Percentiles rank a stretch among this genome's conserved stretches.
These are phyloP conservation scores for Passer montanus DNA, from an alignment of 2,113 vertebrate genomes.

Conservation along the genomic window DNA sequence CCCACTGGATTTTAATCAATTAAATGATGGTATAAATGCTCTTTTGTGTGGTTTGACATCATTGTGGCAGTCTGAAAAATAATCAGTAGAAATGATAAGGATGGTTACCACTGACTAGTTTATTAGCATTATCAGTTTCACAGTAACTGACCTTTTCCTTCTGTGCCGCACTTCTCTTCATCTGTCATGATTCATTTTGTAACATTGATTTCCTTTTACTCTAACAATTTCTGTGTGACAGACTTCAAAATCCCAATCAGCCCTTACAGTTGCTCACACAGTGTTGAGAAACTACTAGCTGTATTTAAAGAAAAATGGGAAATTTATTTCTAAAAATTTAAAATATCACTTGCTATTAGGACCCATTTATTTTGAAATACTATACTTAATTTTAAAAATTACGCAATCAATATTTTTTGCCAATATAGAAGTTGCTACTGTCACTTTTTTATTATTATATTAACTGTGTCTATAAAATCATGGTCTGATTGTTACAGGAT, in stretches of 20 bases:
- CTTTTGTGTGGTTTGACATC: slow-evolving; percentile 37
- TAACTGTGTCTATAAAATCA: neutral
- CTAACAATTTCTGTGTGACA: neutral
- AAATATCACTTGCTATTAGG: neutral
- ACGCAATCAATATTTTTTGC: neutral
- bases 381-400: neutral
- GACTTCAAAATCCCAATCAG: slow-evolving; percentile 31
- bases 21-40: slow-evolving; percentile 11
- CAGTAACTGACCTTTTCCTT: slow-evolving; percentile 53
- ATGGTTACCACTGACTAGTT: slow-evolving; percentile 35
- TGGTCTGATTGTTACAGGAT: neutral
- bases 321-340: neutral
- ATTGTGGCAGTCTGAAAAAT: slow-evolving; percentile 12
- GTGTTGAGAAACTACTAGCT: neutral
- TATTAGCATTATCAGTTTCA: slow-evolving; percentile 62
- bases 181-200: slow-evolving; percentile 59
- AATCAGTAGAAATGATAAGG: slow-evolving; percentile 44
- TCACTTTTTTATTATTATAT: neutral
- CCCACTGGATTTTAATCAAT: slow-evolving; percentile 46
- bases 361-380: neutral
- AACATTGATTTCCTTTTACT: slow-evolving; percentile 56
- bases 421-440: neutral
- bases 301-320: neutral
- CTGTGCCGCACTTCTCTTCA: neutral
- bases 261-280: neutral